Evolutionary conservation across 2,113 vertebrate genomes (phyloP).

Genomic region (Tenebrosternarchus preto): DNA sequence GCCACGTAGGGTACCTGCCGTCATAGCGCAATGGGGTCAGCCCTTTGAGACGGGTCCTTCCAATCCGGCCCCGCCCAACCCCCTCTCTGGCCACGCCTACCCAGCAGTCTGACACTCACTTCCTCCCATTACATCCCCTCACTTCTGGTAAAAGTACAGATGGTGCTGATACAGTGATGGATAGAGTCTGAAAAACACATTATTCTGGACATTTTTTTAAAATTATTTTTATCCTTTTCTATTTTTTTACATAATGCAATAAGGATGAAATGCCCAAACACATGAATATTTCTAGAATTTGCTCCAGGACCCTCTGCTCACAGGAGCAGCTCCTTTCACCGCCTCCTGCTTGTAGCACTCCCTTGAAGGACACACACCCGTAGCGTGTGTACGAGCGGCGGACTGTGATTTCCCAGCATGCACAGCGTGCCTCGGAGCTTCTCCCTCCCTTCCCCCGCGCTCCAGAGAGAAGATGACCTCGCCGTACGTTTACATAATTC

Average conservation of each 20-base stretch:
- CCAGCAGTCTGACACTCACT: constrained; percentile 42
- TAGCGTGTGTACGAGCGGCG: neutral
- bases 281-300: constrained; percentile 71
- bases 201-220: constrained; percentile 77
- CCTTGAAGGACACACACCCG: neutral
- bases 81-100: constrained; percentile 72
- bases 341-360: too few relatives aligned
- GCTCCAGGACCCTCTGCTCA: constrained; percentile 37
- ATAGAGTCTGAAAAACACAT: constrained; percentile 81
- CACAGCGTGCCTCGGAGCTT: neutral
- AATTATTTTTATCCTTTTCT: constrained; percentile 66
- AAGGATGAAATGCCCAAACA: constrained; percentile 69
- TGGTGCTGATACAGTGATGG: constrained; percentile 79
- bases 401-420: constrained; percentile 56
- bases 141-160: constrained; percentile 74
- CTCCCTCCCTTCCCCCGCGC: constrained; percentile 32
- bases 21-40: constrained; percentile 72
- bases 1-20: constrained; percentile 63
- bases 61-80: constrained; percentile 75
- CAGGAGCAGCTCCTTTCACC: too few relatives aligned
- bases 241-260: constrained; percentile 74
- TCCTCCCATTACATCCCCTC: constrained; percentile 56
- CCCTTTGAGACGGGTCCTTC: constrained; percentile 73
- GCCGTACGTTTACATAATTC: constrained; percentile 38
- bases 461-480: constrained; percentile 8